Percentiles rank a stretch among this genome's conserved stretches.
Conservation (phyloP, 2,113 vertebrate species). For the Pholis gunnellus region DNA sequence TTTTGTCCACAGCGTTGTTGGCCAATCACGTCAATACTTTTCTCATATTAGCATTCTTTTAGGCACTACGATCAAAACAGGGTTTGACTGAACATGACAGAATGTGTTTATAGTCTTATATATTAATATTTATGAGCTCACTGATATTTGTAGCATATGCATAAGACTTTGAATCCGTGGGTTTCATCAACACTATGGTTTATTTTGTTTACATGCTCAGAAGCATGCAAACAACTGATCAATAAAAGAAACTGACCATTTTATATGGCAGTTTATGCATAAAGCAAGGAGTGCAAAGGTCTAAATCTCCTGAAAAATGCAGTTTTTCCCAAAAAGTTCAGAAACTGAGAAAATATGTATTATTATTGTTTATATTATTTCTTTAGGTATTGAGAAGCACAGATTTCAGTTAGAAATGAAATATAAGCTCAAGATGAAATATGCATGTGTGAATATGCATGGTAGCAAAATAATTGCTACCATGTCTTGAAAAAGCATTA, state of each 20-base stretch:
- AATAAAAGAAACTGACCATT: neutral
- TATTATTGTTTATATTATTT: neutral
- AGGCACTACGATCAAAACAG: conserved; percentile 15
- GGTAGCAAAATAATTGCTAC: conserved; percentile 14
- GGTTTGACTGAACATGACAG: conserved; percentile 4
- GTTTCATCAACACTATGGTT: conserved; percentile 21
- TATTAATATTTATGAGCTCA: conserved; percentile 48
- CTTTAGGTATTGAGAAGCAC: neutral
- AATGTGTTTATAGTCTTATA: conserved; percentile 14
- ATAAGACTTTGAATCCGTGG: conserved; percentile 14
- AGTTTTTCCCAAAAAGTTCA: neutral
- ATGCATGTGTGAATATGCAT: neutral
- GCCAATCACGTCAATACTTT: neutral
- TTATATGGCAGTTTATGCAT: neutral
- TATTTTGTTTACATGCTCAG: conserved; percentile 7
- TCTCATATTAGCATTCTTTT: neutral
- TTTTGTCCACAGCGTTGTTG: neutral
- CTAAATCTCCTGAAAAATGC: neutral
- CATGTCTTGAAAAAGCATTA: neutral
- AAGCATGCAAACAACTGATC: conserved; percentile 17
- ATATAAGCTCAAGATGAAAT: neutral
- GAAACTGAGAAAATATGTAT: neutral
- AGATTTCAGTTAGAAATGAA: conserved; percentile 20
- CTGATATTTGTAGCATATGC: conserved; percentile 51
- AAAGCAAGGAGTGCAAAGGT: neutral